Conservation (phyloP, 2,113 vertebrate species). For the Pungitius pungitius region DNA sequence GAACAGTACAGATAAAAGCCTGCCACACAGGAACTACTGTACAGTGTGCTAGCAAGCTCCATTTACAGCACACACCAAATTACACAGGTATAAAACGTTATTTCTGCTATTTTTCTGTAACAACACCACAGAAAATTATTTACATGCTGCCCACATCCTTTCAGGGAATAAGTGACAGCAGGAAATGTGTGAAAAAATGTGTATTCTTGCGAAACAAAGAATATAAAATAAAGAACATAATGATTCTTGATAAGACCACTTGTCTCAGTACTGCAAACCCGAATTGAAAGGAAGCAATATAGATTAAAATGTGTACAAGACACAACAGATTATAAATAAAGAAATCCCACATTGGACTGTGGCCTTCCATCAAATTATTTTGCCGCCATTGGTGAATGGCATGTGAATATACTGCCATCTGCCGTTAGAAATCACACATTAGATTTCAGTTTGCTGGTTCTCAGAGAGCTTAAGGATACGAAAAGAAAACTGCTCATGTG, state of each 20-base stretch:
- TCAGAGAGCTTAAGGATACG: too few species aligned
- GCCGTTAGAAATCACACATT: conserved; percentile 27
- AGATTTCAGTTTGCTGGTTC: not conserved
- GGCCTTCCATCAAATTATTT: not conserved
- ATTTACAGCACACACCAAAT: conserved; percentile 28
- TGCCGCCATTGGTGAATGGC: not conserved
- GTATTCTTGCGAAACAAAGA: not conserved
- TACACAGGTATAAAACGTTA: not conserved
- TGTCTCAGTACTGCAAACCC: not conserved
- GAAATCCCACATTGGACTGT: not conserved
- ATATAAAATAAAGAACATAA: not conserved
- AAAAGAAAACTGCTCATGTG: not conserved
- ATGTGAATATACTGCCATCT: conserved; percentile 57
- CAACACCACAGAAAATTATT: not conserved
- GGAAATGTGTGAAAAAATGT: not conserved
- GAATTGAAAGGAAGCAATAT: not conserved
- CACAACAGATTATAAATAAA: not conserved
- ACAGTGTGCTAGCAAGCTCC: not conserved
- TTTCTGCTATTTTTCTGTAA: not conserved
- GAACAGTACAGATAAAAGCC: conserved; percentile 56
- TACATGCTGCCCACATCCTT: not conserved
- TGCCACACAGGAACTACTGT: conserved; percentile 17
- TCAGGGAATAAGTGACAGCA: not conserved
- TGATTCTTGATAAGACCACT: not conserved
- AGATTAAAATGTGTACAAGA: not conserved